Conservation (phyloP, 2,888 invertebrate species). For the Lasius fuliginosus region DNA sequence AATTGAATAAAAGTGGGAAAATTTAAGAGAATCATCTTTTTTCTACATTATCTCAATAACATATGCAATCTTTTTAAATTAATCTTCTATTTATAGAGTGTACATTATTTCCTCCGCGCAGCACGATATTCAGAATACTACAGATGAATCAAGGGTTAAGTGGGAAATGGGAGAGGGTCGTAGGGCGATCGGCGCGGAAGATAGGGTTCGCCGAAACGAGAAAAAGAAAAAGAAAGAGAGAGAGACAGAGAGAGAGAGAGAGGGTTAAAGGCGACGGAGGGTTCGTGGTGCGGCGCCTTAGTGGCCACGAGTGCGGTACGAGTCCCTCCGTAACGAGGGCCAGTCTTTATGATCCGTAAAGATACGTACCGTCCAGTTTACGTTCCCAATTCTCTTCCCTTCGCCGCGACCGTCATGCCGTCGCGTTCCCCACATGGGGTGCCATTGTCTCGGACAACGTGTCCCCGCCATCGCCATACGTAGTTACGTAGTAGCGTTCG, state of each 20-base stretch:
- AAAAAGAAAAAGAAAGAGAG: slow-evolving; percentile 2
- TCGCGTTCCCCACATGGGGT: neutral
- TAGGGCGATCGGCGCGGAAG: slow-evolving; percentile 50
- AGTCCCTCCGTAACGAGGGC: slow-evolving; percentile 84
- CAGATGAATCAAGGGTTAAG: slow-evolving; percentile 52
- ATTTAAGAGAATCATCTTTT: neutral
- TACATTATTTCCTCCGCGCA: slow-evolving; percentile 2
- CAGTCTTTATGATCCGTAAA: slow-evolving; percentile 86
- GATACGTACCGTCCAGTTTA: slow-evolving; percentile 86
- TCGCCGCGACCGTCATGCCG: neutral
- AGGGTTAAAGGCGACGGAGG: slow-evolving; percentile 75
- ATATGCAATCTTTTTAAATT: slow-evolving; percentile 1
- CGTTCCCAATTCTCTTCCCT: slow-evolving; percentile 56
- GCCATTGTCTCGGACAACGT: slow-evolving; percentile 62
- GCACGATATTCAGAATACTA: slow-evolving; percentile 3
- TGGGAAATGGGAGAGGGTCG: slow-evolving; percentile 59
- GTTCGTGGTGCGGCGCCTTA: slow-evolving; percentile 84
- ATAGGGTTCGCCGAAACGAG: slow-evolving; percentile 43
- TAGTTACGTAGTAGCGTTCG: slow-evolving; percentile 70
- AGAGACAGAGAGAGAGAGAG: slow-evolving; percentile 2
- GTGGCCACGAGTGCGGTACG: slow-evolving; percentile 85
- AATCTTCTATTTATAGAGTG: slow-evolving; percentile 15
- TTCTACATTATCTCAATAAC: neutral
- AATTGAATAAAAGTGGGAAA: neutral
- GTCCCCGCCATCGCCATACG: slow-evolving; percentile 64